phyloP scores from a whole-genome alignment of 2,888 invertebrate genomes.

The Sialis fuliginosa region DNA sequence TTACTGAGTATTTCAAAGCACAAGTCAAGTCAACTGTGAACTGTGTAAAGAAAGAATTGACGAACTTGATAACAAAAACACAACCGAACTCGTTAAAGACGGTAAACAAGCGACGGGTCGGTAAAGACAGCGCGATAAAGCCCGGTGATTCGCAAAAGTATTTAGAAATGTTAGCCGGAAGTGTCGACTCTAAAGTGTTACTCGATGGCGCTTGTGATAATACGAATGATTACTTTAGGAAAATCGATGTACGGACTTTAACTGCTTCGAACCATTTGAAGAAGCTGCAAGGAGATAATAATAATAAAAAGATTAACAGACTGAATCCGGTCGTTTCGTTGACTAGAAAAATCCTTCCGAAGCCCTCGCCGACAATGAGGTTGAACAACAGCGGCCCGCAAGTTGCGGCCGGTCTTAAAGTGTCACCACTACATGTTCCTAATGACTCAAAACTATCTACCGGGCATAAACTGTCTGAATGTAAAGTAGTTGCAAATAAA shows the following conservation, averaged over 20 bases:
- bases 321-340: constrained; percentile 17
- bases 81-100: not conserved
- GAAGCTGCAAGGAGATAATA: constrained; percentile 11
- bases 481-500: not conserved
- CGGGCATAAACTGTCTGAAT: not conserved
- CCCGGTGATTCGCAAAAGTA: constrained; percentile 3
- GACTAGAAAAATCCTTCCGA: constrained; percentile 24
- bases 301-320: constrained; percentile 16
- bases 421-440: not conserved
- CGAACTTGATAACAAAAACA: not conserved
- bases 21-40: constrained; percentile 52
- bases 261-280: constrained; percentile 22
- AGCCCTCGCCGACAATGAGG: constrained; percentile 13
- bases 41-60: not conserved
- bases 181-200: constrained; percentile 3
- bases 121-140: not conserved
- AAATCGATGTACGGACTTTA: constrained; percentile 19
- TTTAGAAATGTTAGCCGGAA: constrained; percentile 3
- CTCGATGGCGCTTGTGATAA: constrained; percentile 6
- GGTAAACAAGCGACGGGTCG: not conserved
- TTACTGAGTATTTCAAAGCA: constrained; percentile 70
- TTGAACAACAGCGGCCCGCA: not conserved
- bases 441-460: not conserved
- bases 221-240: constrained; percentile 8
- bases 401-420: not conserved